A percentile compares a stretch with the other conserved stretches of the same genome.
These are phyloP conservation scores for Mnemiopsis leidyi DNA, from an alignment of 37 sponge, comb jelly and placozoan genomes.

Conservation along the genomic window DNA sequence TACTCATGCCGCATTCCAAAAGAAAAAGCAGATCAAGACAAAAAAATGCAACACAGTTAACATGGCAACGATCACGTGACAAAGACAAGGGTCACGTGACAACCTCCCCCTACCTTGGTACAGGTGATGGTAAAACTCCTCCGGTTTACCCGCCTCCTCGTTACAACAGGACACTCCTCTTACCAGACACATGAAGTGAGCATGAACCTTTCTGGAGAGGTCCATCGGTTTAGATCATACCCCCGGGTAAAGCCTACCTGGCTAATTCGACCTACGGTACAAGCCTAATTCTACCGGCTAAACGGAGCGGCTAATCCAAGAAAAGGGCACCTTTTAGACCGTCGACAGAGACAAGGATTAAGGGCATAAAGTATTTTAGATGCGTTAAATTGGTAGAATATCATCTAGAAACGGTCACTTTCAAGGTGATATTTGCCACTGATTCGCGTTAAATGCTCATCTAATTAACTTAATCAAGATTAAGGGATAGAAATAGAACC, in stretches of 20 bases:
- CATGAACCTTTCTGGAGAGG: background rate
- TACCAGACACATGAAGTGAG: background rate
- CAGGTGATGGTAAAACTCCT: background rate
- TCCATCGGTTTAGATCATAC: background rate
- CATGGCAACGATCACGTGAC: background rate
- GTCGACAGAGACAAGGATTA: background rate
- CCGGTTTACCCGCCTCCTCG: background rate
- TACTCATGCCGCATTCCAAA: background rate
- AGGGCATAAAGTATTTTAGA: background rate
- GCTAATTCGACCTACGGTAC: too few relatives aligned
- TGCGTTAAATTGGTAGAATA: background rate
- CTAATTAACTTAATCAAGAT: background rate
- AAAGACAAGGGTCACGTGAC: background rate
- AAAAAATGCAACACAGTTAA: background rate
- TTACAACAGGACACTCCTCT: background rate
- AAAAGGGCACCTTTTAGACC: background rate
- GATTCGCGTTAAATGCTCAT: background rate
- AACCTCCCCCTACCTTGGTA: background rate
- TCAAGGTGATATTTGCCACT: background rate
- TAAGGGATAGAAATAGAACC: background rate
- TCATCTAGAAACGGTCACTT: background rate
- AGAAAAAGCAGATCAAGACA: background rate
- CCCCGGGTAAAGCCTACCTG: background rate
- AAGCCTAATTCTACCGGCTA: background rate
- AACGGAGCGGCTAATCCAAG: background rate